phyloP scores from a whole-genome alignment of 2,113 vertebrate genomes.

The Craseonycteris thonglongyai region DNA sequence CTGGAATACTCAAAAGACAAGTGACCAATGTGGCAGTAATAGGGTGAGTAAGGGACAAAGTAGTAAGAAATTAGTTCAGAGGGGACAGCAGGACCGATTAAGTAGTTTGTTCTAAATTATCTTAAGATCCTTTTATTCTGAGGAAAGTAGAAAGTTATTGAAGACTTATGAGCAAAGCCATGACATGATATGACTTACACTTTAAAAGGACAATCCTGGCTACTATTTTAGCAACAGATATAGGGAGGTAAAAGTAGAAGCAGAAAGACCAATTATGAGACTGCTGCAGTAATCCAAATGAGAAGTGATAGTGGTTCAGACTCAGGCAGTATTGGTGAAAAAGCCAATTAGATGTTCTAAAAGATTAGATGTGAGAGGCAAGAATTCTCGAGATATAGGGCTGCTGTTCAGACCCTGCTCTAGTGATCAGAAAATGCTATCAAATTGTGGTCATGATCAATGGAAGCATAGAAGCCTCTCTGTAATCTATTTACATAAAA shows the following conservation, averaged over 20 bases:
- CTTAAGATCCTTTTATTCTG: background rate
- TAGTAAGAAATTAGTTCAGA: background rate
- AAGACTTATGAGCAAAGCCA: background rate
- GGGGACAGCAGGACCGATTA: background rate
- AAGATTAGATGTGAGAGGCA: conserved; percentile 9
- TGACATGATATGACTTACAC: background rate
- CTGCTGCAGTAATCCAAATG: background rate
- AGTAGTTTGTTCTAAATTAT: background rate
- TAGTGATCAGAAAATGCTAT: conserved; percentile 32
- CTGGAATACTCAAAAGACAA: background rate
- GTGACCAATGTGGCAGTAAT: background rate
- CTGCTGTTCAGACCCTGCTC: background rate
- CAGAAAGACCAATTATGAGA: background rate
- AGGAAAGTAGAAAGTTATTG: background rate
- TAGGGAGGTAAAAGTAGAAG: background rate
- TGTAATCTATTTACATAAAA: conserved; percentile 28
- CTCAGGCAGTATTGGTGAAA: background rate
- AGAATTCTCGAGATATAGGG: background rate
- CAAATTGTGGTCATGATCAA: background rate
- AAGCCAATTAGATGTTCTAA: conserved; percentile 34
- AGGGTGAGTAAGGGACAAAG: background rate
- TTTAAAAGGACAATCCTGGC: background rate
- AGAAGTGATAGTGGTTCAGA: background rate
- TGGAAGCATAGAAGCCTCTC: background rate
- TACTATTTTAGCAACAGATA: background rate